Evolutionary conservation across 2,797 vertebrate species (phyloP).

Genomic region (Coccyzus lansbergi): DNA sequence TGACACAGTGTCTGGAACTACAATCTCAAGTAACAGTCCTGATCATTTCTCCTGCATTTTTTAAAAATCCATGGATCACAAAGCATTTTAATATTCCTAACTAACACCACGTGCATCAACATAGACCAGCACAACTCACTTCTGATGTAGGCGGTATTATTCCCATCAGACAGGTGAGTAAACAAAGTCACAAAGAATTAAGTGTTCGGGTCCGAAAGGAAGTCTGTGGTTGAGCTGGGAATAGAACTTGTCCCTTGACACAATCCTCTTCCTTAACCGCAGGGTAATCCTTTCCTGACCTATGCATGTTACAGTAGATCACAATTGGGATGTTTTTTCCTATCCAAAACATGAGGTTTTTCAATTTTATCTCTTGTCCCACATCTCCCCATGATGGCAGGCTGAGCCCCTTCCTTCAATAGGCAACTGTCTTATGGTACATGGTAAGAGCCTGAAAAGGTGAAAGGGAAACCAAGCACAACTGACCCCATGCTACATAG

Average conservation of each 20-base stretch:
- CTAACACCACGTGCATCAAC: slow-evolving; percentile 63
- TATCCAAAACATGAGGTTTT: background rate
- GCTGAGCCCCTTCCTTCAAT: background rate
- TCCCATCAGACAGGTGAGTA: slow-evolving; percentile 65
- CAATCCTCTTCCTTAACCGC: slow-evolving; percentile 38
- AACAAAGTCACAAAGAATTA: slow-evolving; percentile 66
- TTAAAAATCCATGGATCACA: slow-evolving; percentile 36
- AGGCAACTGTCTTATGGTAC: background rate
- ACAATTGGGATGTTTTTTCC: slow-evolving; percentile 34
- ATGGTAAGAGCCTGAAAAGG: background rate
- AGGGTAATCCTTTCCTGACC: slow-evolving; percentile 43
- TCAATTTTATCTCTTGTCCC: background rate
- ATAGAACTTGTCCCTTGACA: slow-evolving; percentile 51
- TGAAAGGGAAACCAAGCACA: background rate
- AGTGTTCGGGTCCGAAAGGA: slow-evolving; percentile 63
- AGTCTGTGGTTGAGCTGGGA: slow-evolving; percentile 56
- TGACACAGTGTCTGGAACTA: slow-evolving; percentile 9
- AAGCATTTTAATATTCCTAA: slow-evolving; percentile 63
- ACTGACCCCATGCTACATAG: background rate
- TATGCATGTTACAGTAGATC: slow-evolving; percentile 23
- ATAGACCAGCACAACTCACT: background rate
- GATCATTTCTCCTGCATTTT: slow-evolving; percentile 25
- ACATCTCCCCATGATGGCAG: background rate
- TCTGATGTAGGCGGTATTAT: slow-evolving; percentile 49
- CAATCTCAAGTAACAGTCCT: slow-evolving; percentile 36